A percentile compares a stretch with the other conserved stretches of the same genome.
phyloP scores from a whole-genome alignment of 2,797 vertebrate species.

The Sparidentex hasta region DNA sequence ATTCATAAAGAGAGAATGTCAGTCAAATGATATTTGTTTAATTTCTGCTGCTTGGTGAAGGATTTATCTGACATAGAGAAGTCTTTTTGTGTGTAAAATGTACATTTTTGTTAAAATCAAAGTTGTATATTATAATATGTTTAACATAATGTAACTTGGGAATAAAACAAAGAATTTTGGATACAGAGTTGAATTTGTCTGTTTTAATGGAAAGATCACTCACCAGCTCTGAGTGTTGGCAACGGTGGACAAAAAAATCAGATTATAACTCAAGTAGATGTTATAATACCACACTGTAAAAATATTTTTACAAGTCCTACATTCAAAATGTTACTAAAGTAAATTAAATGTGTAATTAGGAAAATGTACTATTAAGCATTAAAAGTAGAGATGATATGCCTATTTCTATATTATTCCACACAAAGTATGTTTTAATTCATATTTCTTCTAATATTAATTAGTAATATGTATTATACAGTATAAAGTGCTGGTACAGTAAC shows the following conservation, averaged over 20 bases:
- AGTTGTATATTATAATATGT: constrained; percentile 44
- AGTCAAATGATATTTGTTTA: constrained; percentile 13
- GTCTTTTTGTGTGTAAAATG: constrained; percentile 42
- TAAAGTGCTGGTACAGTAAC: background rate
- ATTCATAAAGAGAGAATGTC: constrained; percentile 39
- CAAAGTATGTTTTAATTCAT: background rate
- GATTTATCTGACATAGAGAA: constrained; percentile 36
- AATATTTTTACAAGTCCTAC: too few relatives aligned
- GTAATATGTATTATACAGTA: background rate
- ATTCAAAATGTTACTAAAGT: too few relatives aligned
- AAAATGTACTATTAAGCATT: too few relatives aligned
- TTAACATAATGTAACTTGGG: constrained; percentile 34
- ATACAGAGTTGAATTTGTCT: constrained; percentile 13
- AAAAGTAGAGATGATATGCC: too few relatives aligned
- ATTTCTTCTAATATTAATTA: background rate
- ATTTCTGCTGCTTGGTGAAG: constrained; percentile 47
- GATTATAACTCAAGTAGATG: too few relatives aligned
- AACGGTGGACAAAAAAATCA: too few relatives aligned
- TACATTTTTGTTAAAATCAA: constrained; percentile 51
- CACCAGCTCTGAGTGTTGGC: too few relatives aligned
- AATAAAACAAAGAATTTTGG: constrained; percentile 46
- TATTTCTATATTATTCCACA: background rate
- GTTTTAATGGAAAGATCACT: background rate
- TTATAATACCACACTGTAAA: too few relatives aligned
- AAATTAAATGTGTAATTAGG: too few relatives aligned